Evolutionary conservation across 2,113 vertebrate species (phyloP).

Genomic region (Paramormyrops kingsleyae): DNA sequence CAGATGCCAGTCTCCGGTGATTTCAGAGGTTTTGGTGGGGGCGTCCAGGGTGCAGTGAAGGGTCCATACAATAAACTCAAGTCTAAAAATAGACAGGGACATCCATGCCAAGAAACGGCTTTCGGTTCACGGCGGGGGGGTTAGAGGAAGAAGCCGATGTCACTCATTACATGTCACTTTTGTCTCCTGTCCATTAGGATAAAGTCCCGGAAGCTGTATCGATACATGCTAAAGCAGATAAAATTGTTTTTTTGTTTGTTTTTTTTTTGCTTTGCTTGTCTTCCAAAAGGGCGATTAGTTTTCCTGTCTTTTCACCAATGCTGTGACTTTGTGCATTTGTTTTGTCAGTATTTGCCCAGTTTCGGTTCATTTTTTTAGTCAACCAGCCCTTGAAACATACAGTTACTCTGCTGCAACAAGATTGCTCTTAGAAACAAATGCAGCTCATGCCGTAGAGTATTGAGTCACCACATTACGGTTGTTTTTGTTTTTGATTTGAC

Average conservation of each 20-base stretch:
- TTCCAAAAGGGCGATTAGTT: background rate
- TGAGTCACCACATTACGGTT: background rate
- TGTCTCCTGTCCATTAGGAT: background rate
- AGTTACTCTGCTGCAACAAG: background rate
- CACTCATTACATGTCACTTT: background rate
- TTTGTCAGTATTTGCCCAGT: background rate
- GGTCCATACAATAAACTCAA: background rate
- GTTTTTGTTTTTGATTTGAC: background rate
- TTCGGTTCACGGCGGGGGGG: slow-evolving; percentile 13
- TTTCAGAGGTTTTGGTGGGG: slow-evolving; percentile 14
- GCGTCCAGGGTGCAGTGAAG: background rate
- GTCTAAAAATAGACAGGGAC: background rate
- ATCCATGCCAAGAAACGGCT: slow-evolving; percentile 35
- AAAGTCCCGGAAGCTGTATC: background rate
- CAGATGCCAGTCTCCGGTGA: background rate
- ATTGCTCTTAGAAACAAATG: background rate
- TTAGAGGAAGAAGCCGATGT: background rate
- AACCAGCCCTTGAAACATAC: background rate
- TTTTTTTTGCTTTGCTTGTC: background rate
- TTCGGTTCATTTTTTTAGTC: background rate
- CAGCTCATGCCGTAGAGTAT: background rate
- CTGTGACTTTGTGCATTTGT: background rate
- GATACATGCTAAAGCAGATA: background rate
- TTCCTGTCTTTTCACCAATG: background rate
- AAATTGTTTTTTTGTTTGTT: background rate